Conservation (phyloP, 2,797 vertebrate species). For the Enteromius trimaculatus region DNA sequence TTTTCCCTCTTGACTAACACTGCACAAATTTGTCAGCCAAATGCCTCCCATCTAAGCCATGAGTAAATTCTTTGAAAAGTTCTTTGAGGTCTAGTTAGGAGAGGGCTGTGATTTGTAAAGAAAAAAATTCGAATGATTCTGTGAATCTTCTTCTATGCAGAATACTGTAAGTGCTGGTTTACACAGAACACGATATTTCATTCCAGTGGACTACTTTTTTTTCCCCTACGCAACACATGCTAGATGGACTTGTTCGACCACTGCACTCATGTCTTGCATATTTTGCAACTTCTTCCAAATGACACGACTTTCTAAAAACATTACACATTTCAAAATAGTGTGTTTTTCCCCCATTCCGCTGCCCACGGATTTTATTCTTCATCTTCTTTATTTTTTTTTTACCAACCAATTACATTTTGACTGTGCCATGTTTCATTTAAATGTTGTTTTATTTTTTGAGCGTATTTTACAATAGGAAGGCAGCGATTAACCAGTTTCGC, state of each 20-base stretch:
- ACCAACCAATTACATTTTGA: neutral
- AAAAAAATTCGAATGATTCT: slow-evolving; percentile 14
- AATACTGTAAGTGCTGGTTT: neutral
- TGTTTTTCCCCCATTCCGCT: no score
- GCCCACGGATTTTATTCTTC: no score
- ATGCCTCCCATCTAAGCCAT: slow-evolving; percentile 55
- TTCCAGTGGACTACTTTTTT: neutral
- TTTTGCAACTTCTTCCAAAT: no score
- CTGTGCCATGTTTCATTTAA: neutral
- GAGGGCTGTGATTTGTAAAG: slow-evolving; percentile 39
- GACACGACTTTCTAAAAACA: no score
- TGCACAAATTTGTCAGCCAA: slow-evolving; percentile 43
- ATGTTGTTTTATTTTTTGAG: neutral
- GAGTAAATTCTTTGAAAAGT: slow-evolving; percentile 38
- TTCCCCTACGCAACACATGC: no score
- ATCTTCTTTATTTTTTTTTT: neutral
- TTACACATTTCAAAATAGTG: no score
- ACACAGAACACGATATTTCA: neutral
- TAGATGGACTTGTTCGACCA: neutral
- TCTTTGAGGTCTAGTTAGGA: slow-evolving; percentile 64
- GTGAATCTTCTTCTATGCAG: neutral
- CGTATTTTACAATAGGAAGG: neutral
- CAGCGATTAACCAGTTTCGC: no score
- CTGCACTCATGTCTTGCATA: neutral
- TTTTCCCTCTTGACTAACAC: neutral